Base-by-base conservation (phyloP, 2,797 vertebrate species). In the Monodelphis domestica region DNA sequence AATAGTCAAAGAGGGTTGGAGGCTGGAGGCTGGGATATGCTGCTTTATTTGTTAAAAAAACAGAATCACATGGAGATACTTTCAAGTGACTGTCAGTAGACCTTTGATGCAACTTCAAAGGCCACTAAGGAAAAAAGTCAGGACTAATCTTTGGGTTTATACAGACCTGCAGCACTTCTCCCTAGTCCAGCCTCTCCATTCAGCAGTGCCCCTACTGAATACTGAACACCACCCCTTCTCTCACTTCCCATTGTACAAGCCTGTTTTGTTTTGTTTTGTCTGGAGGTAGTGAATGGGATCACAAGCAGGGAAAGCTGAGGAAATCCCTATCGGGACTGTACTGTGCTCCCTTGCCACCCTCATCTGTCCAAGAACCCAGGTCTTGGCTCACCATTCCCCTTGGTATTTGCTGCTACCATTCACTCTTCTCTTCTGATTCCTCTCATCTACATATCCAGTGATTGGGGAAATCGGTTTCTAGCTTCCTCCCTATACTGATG, bases 31-130 rank as follows among this genome's bases (percentile, higher is more conserved):
- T 70, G 50, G 38, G 21, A 45, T n/a, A n/a, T 84, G 70, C 38
- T 84, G 70, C 50, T 84, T 84, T 90, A 7, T 51, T 53, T 91
- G 28, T 54, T 88, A 53, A 90, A 78, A n/a, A 93, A 90, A 87
- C 10, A 89, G 53, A 94, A 94, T 53, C 9, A 91, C 59, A 91
- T 53, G 90, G 53, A 28, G 6, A 92, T 93, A 90, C 89, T 95
- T 93, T 87, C 12, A 55, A 94, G 91, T 88, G 45, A 30, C 53
- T 54, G 24, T 53, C 3, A n/a, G 2, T 91, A 53, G 38, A 17
- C 89, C 33, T 95, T 93, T 94, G 51, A 96, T 5, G 92, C 5
- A 7, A n/a, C 12, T 94, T 96, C 0, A 38, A 54, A 89, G 17
- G 91, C 45, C 26, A 84, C 54, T 14, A 78, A 29, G 54, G 4